Evolutionary conservation across 2,797 vertebrate species (phyloP).

Genomic region (Pampus argenteus): DNA sequence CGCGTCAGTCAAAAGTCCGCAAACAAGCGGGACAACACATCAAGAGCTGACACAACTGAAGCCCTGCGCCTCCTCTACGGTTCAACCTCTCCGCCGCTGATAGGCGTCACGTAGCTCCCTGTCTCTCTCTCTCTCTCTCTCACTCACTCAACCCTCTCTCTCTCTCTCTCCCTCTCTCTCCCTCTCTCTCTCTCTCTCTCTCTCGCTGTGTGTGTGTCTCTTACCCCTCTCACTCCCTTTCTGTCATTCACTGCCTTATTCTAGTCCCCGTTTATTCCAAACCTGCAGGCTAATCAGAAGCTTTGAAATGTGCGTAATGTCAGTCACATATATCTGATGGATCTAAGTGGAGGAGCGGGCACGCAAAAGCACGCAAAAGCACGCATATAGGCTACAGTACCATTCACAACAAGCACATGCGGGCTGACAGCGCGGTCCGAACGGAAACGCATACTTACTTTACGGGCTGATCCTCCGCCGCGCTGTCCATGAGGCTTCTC

Average conservation of each 20-base stretch:
- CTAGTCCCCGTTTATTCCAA: slow-evolving; percentile 47
- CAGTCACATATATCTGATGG: slow-evolving; percentile 27
- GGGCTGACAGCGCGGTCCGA: slow-evolving; percentile 40
- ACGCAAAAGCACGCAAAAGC: slow-evolving; percentile 32
- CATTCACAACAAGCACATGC: slow-evolving; percentile 8
- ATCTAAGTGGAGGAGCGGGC: slow-evolving; percentile 5
- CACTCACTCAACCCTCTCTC: slow-evolving; percentile 42
- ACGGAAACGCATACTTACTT: slow-evolving; percentile 77
- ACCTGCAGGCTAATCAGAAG: slow-evolving; percentile 19
- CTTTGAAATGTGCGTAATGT: slow-evolving; percentile 51
- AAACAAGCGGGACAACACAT: slow-evolving; percentile 85
- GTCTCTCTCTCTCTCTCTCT: slow-evolving; percentile 64
- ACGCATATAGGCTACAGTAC: slow-evolving; percentile 19
- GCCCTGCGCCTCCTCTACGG: slow-evolving; percentile 77
- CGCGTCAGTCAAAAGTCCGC: slow-evolving; percentile 93
- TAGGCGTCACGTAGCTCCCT: slow-evolving; percentile 81
- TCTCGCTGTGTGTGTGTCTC: slow-evolving; percentile 12
- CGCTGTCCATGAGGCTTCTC: slow-evolving; percentile 72
- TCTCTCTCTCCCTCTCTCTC: slow-evolving; percentile 36
- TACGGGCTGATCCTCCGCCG: slow-evolving; percentile 66
- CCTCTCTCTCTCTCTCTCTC: slow-evolving; percentile 40
- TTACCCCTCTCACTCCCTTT: slow-evolving; percentile 49
- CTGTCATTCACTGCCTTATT: slow-evolving; percentile 68
- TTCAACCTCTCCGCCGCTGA: slow-evolving; percentile 81
- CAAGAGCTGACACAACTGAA: slow-evolving; percentile 87